Conservation (phyloP, 2,888 invertebrate genomes). For the Caenorhabditis japonica region DNA sequence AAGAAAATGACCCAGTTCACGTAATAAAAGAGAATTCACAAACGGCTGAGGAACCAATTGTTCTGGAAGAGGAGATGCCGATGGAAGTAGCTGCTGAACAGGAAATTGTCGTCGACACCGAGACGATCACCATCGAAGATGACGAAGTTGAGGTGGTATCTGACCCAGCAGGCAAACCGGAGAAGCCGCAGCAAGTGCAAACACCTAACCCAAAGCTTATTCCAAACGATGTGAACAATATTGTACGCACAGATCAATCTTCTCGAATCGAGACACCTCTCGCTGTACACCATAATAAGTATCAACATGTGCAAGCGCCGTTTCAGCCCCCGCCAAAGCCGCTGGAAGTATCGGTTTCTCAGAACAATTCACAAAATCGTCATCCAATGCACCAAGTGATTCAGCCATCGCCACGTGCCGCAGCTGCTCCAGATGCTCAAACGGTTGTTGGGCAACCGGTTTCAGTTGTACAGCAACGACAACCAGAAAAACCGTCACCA, state of each 20-base stretch:
- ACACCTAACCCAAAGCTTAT: conserved; percentile 10
- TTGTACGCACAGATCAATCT: background rate
- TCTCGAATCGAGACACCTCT: background rate
- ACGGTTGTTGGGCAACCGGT: background rate
- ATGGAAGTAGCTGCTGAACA: background rate
- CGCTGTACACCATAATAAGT: background rate
- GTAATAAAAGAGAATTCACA: background rate
- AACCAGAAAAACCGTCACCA: background rate
- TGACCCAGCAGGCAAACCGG: background rate
- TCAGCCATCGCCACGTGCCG: conserved; percentile 20
- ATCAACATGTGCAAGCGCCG: background rate
- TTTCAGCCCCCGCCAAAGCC: conserved; percentile 8
- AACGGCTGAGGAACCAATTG: background rate
- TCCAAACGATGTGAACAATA: conserved; percentile 3
- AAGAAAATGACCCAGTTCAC: background rate
- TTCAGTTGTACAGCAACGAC: conserved; percentile 1
- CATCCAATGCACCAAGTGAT: conserved; percentile 17
- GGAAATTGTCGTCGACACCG: background rate
- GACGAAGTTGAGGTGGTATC: background rate
- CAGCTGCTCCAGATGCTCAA: conserved; percentile 1
- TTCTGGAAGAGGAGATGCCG: background rate
- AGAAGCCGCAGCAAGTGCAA: conserved; percentile 3
- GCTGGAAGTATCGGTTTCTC: background rate
- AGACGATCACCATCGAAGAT: background rate
- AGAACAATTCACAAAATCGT: background rate